Base-by-base conservation (phyloP, 2,888 invertebrate genomes). In the Pseudoips prasinana region DNA sequence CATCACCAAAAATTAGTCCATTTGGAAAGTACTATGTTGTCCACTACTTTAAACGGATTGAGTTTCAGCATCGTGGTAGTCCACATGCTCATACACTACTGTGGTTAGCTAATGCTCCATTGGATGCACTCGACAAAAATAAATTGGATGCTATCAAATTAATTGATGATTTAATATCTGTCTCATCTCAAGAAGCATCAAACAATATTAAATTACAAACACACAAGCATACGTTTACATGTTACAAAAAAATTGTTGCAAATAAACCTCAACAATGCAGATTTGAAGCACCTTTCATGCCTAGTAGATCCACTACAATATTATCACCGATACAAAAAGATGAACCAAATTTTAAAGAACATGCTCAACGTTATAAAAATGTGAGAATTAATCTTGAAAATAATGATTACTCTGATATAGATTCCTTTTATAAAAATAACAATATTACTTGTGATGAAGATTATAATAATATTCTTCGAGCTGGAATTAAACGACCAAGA, bases 31-130 rank as follows among this genome's bases (percentile, higher is more conserved):
- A 67, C 18, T 18, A 5, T 18, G 18, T 18, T 52, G 48, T 28
- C 34, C 50, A 69, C 62, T 64, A 61, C 23, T 76, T 75, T 46
- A 25, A 64, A 52, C 46, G 68, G 1, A 68, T 74, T 41, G 72
- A 78, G 45, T 78, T 79, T 29, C 72, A 74, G 37, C 66, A 74
- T 51, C 44, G 60, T 33, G 77, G 72, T 42, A 74, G 73, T 39
- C 73, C 76, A 0, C 71, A 67, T 37, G 74, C 72, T 6, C 76
- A 77, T 22, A 68, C 73, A 49, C 53, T 78, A 19, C 3, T 77
- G 41, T 81, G 76, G 77, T 55, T 79, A 6, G 46, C 69, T 24
- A 27, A 73, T 28, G 75, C 61, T 27, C 73, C 73, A 51, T 57
- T 9, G 29, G 64, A 69, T 34, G 18, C 57, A 28, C 47, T 42